These are phyloP conservation scores for Lophochroa leadbeateri DNA, from an alignment of 2,113 vertebrate species.

Conservation along the genomic window DNA sequence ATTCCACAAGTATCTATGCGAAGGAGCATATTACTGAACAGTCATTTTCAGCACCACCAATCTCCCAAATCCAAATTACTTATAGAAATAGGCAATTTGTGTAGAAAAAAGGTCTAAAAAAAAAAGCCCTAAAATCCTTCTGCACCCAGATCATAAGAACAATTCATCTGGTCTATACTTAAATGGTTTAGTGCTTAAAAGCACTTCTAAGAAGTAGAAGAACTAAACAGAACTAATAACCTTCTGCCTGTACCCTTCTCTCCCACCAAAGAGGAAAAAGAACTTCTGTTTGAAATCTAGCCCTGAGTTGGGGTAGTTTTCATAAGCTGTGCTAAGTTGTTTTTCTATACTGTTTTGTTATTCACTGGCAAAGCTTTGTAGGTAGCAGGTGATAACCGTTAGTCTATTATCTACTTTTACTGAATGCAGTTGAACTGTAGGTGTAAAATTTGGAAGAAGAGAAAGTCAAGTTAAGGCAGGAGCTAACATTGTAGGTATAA, in stretches of 20 bases:
- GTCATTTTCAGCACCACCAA: not conserved
- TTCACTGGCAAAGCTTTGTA: not conserved
- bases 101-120: not conserved
- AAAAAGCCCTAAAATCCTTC: not conserved
- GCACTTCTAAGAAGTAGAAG: not conserved
- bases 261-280: not conserved
- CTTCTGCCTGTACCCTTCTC: not conserved
- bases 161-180: not conserved
- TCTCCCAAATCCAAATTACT: not conserved
- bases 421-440: not conserved
- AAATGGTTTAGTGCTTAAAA: not conserved
- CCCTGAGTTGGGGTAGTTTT: not conserved
- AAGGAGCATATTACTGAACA: not conserved
- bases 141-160: not conserved
- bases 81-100: not conserved
- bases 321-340: not conserved
- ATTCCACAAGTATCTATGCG: not conserved
- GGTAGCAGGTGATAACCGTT: not conserved
- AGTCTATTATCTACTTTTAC: not conserved
- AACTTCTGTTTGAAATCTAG: not conserved
- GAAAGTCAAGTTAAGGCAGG: not conserved
- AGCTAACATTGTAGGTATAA: not conserved
- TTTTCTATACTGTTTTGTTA: not conserved
- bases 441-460: not conserved
- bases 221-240: not conserved